Base-by-base conservation (phyloP, 2,888 invertebrate genomes). In the Cetonia aurata region DNA sequence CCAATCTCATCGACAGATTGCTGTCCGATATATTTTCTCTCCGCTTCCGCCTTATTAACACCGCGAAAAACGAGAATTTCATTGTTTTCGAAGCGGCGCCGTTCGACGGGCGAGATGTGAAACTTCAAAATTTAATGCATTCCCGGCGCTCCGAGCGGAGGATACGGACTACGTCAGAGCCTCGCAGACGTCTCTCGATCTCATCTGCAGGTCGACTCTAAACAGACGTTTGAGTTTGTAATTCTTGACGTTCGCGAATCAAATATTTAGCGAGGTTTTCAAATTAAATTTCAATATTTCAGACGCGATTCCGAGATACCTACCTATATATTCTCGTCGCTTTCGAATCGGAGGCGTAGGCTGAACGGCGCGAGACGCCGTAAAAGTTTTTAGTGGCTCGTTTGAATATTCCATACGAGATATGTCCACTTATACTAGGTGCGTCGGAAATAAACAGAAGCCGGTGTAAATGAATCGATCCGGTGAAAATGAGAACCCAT, bases 31-130 rank as follows among this genome's bases (percentile, higher is more conserved):
- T 25, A 25, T 25, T 25, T 25, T 4, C 25, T 25, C 25, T 25
- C 4, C 25, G 3, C 25, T 25, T 25, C 25, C 25, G 4, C 25
- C 25, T 25, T 25, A 25, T 25, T 25, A 25, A 25, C 25, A 25
- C 25, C 25, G 1, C 25, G 25, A 25, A 4, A 25, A 25, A 25
- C 25, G 4, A 25, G 25, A 76, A 75, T 76, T 75, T 77, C 77
- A 76, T 76, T 76, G 75, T 76, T 76, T 77, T 76, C 33, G n/a
- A 74, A 75, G 74, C 76, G 77, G 75, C 75, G 76, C 75, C 76
- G 74, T 77, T 37, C 37, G 37, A 37, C 37, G 37, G 37, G 10
- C 37, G 37, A 37, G 8, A 37, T 37, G 52, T 62, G 62, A 69
- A 69, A 69, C n/a, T 69, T 69, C 62, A 69, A 69, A 62, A 37